These are phyloP conservation scores for Melanostoma scalare DNA, from an alignment of 2,888 invertebrate genomes.

Conservation along the genomic window DNA sequence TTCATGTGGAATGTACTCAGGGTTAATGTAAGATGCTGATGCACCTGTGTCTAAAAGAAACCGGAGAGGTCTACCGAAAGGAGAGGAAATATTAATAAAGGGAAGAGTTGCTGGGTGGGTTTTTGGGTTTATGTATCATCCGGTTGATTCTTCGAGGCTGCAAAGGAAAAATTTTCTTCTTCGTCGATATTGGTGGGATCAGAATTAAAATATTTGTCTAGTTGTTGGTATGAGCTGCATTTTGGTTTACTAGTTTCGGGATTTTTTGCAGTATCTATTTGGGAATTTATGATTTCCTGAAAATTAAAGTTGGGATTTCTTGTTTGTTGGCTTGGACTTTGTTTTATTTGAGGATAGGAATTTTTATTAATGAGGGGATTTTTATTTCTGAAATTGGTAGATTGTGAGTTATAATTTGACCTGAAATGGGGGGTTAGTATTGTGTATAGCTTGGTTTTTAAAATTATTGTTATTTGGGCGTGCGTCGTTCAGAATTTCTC, in stretches of 20 bases:
- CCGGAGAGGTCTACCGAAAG: conserved; percentile 42
- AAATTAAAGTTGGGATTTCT: conserved; percentile 3
- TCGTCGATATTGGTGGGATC: not conserved
- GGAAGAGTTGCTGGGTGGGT: conserved; percentile 35
- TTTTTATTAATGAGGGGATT: not conserved
- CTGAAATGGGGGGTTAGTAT: no score
- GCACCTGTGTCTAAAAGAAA: conserved; percentile 48
- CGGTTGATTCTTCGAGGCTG: conserved; percentile 17
- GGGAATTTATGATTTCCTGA: not conserved
- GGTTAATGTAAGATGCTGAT: conserved; percentile 58
- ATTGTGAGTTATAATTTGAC: no score
- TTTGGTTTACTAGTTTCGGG: not conserved
- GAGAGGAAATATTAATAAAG: conserved; percentile 53
- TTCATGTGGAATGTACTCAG: conserved; percentile 44
- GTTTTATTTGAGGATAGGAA: not conserved
- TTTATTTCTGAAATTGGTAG: no score
- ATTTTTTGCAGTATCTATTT: not conserved
- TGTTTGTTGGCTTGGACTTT: conserved; percentile 1
- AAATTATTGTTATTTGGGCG: no score
- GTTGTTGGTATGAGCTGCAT: not conserved
- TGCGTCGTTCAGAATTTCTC: no score
- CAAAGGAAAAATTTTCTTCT: not conserved
- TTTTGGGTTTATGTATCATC: conserved; percentile 8
- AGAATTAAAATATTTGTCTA: not conserved
- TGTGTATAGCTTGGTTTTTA: no score